Percentiles rank a stretch among this genome's conserved stretches.
These are phyloP conservation scores for Bubalus kerabau DNA, from an alignment of 2,113 vertebrate genomes.

Conservation along the genomic window DNA sequence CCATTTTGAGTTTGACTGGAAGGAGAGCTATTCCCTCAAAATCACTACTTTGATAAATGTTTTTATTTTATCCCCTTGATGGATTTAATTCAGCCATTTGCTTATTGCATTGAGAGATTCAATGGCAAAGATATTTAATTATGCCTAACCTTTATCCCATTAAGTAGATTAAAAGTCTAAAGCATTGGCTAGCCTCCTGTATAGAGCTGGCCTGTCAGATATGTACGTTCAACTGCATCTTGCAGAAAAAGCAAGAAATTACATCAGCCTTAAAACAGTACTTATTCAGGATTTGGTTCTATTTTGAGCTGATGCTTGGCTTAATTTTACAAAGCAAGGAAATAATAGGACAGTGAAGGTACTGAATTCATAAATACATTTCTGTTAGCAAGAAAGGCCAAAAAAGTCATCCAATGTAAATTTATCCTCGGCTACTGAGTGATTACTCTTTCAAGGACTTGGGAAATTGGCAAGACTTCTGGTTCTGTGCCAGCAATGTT, in stretches of 20 bases:
- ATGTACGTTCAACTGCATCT: constrained; percentile 65
- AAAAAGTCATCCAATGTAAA: constrained; percentile 55
- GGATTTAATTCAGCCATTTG: constrained; percentile 56
- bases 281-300: constrained; percentile 76
- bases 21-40: constrained; percentile 47
- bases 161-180: constrained; percentile 81
- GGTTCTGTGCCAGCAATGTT: constrained; percentile 7
- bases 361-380: constrained; percentile 58
- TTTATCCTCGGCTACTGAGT: constrained; percentile 50
- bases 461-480: constrained; percentile 39
- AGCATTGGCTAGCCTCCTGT: constrained; percentile 44
- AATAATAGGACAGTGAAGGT: constrained; percentile 8
- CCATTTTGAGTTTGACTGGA: constrained; percentile 26
- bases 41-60: constrained; percentile 44
- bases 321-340: constrained; percentile 76
- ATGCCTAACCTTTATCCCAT: constrained; percentile 68
- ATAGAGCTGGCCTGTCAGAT: constrained; percentile 66
- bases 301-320: constrained; percentile 75
- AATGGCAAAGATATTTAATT: constrained; percentile 77
- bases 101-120: constrained; percentile 64
- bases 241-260: constrained; percentile 71
- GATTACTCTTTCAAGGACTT: constrained; percentile 56
- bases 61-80: constrained; percentile 58
- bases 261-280: constrained; percentile 68
- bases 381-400: constrained; percentile 46